These are phyloP conservation scores for Perca flavescens DNA, from an alignment of 2,113 vertebrate genomes.

Conservation along the genomic window DNA sequence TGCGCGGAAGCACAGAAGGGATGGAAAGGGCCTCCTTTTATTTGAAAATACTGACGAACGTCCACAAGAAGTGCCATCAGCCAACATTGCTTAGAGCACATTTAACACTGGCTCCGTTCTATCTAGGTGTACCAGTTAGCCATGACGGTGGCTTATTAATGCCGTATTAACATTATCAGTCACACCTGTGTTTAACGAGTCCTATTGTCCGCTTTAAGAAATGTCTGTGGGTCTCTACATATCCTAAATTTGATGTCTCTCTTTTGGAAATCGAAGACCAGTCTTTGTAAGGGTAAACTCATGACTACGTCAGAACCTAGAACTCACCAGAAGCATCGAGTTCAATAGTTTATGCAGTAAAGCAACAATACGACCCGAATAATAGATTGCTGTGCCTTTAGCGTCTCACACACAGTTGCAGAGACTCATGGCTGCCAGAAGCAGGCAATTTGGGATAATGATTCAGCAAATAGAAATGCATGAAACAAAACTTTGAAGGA, in stretches of 20 bases:
- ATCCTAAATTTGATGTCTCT: neutral
- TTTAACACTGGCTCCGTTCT: neutral
- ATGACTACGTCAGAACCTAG: conserved; percentile 7
- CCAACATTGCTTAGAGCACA: too few relatives aligned
- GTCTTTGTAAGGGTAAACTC: neutral
- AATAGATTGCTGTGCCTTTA: conserved; percentile 1
- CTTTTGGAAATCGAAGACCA: conserved; percentile 6
- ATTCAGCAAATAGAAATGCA: conserved; percentile 35
- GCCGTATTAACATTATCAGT: neutral
- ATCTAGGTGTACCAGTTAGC: neutral
- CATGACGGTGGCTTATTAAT: neutral
- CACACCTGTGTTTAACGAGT: neutral
- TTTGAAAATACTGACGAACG: too few relatives aligned
- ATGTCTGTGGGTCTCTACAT: neutral
- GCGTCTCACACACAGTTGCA: neutral
- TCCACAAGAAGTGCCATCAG: too few relatives aligned
- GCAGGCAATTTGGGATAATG: neutral
- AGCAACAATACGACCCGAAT: conserved; percentile 29
- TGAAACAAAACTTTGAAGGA: neutral
- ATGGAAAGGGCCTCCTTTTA: too few relatives aligned
- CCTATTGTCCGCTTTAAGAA: neutral
- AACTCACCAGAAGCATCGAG: neutral
- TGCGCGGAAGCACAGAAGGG: too few relatives aligned
- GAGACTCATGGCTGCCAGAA: neutral
- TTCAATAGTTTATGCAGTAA: conserved; percentile 21